phyloP scores from a whole-genome alignment of 2,113 vertebrate genomes.

The Ageneiosus marmoratus region DNA sequence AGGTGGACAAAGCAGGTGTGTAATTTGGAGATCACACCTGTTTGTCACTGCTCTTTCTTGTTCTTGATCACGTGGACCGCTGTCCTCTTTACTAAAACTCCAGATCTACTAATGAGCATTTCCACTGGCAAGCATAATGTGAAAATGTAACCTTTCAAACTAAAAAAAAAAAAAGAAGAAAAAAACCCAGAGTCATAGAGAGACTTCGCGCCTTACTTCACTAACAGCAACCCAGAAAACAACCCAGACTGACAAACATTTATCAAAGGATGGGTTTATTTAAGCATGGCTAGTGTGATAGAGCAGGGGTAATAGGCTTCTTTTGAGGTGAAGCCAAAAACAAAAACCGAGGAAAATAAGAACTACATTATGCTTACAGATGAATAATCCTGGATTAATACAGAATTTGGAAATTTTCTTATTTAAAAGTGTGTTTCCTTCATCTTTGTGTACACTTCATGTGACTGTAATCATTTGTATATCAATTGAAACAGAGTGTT shows the following conservation, averaged over 20 bases:
- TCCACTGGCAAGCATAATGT: background rate
- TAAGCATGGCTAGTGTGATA: background rate
- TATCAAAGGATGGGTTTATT: background rate
- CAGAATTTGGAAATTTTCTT: background rate
- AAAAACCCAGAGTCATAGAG: background rate
- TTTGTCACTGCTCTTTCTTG: constrained; percentile 2
- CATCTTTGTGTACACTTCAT: background rate
- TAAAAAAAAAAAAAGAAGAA: too few relatives aligned
- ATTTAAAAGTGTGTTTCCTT: too few relatives aligned
- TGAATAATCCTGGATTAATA: background rate
- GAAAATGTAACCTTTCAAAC: background rate
- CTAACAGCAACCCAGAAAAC: background rate
- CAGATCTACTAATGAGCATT: background rate
- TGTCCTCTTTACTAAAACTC: background rate
- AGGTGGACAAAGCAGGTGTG: constrained; percentile 8
- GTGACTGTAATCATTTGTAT: background rate
- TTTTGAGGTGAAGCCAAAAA: background rate
- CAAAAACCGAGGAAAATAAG: too few relatives aligned
- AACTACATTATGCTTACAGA: background rate
- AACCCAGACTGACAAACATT: background rate
- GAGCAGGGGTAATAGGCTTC: background rate
- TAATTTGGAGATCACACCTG: constrained; percentile 27
- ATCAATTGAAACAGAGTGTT: background rate
- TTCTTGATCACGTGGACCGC: background rate
- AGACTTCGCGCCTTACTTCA: background rate